Conservation (phyloP, 2,888 invertebrate genomes). For the Leucoma salicis region DNA sequence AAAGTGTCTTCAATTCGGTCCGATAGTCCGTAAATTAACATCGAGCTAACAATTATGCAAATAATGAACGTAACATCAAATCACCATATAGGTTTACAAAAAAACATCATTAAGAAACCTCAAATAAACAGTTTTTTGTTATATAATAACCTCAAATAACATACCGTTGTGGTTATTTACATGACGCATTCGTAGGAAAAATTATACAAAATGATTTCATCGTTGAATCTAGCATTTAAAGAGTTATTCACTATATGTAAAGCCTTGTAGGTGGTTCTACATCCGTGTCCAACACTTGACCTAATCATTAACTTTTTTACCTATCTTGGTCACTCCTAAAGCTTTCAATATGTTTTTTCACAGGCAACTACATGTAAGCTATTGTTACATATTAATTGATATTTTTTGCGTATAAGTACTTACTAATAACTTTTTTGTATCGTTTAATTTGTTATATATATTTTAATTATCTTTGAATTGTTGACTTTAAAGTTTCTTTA, state of each 20-base stretch:
- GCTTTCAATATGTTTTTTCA: background rate
- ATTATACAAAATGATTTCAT: conserved; percentile 7
- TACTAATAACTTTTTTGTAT: background rate
- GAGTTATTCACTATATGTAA: conserved; percentile 1
- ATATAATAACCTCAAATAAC: background rate
- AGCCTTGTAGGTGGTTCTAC: conserved; percentile 14
- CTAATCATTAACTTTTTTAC: conserved; percentile 1
- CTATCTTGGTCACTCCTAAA: background rate
- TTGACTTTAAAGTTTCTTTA: background rate
- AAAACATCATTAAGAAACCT: no score
- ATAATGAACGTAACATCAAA: no score
- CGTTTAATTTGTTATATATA: background rate
- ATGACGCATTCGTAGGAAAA: conserved; percentile 3
- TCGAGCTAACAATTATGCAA: no score
- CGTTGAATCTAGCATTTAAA: conserved; percentile 19
- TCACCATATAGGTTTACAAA: background rate
- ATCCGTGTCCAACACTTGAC: conserved; percentile 9
- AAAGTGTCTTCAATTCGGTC: no score
- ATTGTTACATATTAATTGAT: background rate
- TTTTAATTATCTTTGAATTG: background rate
- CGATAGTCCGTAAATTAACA: no score
- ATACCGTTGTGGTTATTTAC: background rate
- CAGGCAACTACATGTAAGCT: background rate
- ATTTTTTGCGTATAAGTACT: background rate
- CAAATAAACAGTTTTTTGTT: background rate